These are phyloP conservation scores for Lethenteron camtschaticum DNA, from an alignment of 2,113 vertebrate genomes.

Conservation along the genomic window DNA sequence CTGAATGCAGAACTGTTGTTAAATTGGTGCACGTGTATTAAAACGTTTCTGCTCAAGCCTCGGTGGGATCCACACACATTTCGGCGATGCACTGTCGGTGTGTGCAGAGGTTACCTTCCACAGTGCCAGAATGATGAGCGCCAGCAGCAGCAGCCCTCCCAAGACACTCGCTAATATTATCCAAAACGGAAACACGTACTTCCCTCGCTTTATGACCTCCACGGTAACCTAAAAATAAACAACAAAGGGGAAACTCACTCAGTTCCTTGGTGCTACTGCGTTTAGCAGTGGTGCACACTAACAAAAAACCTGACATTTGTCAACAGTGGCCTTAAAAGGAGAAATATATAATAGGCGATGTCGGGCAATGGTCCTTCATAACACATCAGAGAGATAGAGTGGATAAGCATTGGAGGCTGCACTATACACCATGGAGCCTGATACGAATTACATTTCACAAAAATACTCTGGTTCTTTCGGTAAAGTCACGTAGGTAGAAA, in stretches of 20 bases:
- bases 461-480: too few relatives aligned
- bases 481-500: too few relatives aligned
- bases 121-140: slow-evolving; percentile 46
- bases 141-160: slow-evolving; percentile 62
- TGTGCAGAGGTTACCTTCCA: slow-evolving; percentile 50
- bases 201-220: slow-evolving; percentile 52
- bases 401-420: too few relatives aligned
- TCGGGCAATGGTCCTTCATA: neutral
- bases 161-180: slow-evolving; percentile 63
- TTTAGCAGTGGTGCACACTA: neutral
- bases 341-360: neutral
- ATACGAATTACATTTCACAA: too few relatives aligned
- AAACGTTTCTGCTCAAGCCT: too few relatives aligned
- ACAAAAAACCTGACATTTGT: neutral
- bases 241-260: neutral
- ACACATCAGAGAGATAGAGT: neutral
- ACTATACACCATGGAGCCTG: too few relatives aligned
- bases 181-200: slow-evolving; percentile 44
- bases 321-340: neutral
- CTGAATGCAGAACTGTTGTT: too few relatives aligned
- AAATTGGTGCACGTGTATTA: too few relatives aligned
- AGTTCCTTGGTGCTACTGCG: neutral
- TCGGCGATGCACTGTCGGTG: too few relatives aligned
- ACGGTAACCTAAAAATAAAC: slow-evolving; percentile 32
- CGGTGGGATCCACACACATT: too few relatives aligned